Conservation (phyloP, 2,113 vertebrate species). For the Zapus hudsonius region DNA sequence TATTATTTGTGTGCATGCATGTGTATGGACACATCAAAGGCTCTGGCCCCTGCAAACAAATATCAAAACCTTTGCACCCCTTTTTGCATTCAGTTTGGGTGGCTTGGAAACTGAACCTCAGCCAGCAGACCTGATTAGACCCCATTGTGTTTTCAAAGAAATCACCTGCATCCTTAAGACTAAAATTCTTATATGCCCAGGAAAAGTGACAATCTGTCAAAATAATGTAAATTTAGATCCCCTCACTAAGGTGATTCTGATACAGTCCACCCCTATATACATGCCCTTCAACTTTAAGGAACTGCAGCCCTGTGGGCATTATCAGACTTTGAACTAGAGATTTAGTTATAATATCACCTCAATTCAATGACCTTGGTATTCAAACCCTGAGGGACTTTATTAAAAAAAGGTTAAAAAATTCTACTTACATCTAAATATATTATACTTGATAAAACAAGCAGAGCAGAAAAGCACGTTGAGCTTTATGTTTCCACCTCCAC, state of each 20-base stretch:
- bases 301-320: not conserved
- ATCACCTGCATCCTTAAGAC: not conserved
- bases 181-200: not conserved
- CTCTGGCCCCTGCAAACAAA: too few relatives aligned
- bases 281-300: not conserved
- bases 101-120: too few relatives aligned
- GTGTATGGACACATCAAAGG: too few relatives aligned
- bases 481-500: not conserved
- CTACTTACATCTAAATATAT: too few relatives aligned
- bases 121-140: too few relatives aligned
- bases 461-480: too few relatives aligned
- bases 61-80: too few relatives aligned
- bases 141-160: not conserved
- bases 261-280: not conserved
- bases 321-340: constrained; percentile 3
- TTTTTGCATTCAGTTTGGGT: too few relatives aligned
- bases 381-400: not conserved
- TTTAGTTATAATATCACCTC: constrained; percentile 2
- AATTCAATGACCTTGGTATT: constrained; percentile 15
- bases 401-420: too few relatives aligned
- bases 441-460: too few relatives aligned
- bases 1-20: too few relatives aligned
- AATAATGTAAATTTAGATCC: not conserved
- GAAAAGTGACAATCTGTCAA: not conserved
- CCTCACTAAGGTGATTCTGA: not conserved